phyloP scores from a whole-genome alignment of 2,113 vertebrate species.

The Anarhynchus alexandrinus region DNA sequence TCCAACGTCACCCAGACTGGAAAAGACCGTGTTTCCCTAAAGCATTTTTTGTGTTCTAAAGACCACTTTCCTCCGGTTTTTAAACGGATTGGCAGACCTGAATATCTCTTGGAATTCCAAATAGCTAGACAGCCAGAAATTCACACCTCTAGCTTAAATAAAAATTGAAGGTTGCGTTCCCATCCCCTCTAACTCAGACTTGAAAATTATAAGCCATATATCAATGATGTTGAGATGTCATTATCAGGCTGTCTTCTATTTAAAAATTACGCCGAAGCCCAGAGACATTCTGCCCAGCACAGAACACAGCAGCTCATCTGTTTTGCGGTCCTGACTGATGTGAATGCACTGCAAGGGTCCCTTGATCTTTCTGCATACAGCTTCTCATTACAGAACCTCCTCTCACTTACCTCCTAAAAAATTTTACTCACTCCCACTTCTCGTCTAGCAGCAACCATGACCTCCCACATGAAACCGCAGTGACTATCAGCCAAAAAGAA shows the following conservation, averaged over 20 bases:
- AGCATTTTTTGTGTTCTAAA: background rate
- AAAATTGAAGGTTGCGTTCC: background rate
- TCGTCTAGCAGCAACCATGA: background rate
- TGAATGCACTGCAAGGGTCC: background rate
- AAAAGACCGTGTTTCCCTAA: background rate
- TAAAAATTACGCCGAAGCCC: background rate
- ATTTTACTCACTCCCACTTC: background rate
- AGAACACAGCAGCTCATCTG: background rate
- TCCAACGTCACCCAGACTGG: background rate
- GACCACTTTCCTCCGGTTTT: background rate
- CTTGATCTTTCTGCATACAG: background rate
- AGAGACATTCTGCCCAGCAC: background rate
- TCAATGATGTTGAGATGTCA: background rate
- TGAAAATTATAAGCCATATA: background rate
- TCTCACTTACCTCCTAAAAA: background rate
- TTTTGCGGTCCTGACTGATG: background rate
- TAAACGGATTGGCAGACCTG: background rate
- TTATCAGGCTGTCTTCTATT: background rate
- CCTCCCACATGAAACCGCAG: constrained; percentile 17
- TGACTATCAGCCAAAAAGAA: background rate
- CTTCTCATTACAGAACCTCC: background rate
- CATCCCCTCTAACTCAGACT: background rate
- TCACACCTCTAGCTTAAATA: background rate
- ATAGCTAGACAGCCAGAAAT: background rate
- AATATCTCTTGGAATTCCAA: background rate